A percentile compares a stretch with the other conserved stretches of the same genome.
Evolutionary conservation across 2,113 vertebrate genomes (phyloP).

Genomic region (Alethe diademata): DNA sequence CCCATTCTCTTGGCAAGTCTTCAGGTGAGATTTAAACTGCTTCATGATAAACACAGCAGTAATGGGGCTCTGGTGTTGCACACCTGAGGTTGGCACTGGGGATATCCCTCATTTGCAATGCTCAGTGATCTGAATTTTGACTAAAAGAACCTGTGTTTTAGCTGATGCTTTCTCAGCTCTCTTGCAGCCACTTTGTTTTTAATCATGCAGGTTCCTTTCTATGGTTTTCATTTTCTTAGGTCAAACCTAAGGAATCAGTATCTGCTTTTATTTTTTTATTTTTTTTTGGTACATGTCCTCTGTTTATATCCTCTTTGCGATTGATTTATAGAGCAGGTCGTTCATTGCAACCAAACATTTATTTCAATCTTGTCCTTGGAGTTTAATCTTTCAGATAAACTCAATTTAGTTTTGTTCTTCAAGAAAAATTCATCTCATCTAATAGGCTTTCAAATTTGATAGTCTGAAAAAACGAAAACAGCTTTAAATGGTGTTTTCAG

Average conservation of each 20-base stretch:
- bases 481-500: not conserved
- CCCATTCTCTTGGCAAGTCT: not conserved
- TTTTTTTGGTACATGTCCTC: not conserved
- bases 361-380: not conserved
- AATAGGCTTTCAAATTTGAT: not conserved
- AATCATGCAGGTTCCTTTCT: not conserved
- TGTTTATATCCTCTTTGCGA: not conserved
- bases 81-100: not conserved
- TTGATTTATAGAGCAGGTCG: not conserved
- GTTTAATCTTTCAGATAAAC: conserved; percentile 12
- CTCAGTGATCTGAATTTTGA: fast-evolving
- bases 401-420: not conserved
- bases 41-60: not conserved
- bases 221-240: not conserved
- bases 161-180: not conserved
- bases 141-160: not conserved
- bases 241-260: not conserved
- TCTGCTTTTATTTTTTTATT: not conserved
- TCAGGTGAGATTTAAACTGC: not conserved
- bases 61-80: not conserved
- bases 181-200: not conserved
- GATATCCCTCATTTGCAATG: not conserved
- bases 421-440: not conserved
- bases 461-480: not conserved
- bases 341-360: not conserved